phyloP scores from a whole-genome alignment of 30 jellyfish, hydroid and myxozoan genomes.

The Nemopilema nomurai region DNA sequence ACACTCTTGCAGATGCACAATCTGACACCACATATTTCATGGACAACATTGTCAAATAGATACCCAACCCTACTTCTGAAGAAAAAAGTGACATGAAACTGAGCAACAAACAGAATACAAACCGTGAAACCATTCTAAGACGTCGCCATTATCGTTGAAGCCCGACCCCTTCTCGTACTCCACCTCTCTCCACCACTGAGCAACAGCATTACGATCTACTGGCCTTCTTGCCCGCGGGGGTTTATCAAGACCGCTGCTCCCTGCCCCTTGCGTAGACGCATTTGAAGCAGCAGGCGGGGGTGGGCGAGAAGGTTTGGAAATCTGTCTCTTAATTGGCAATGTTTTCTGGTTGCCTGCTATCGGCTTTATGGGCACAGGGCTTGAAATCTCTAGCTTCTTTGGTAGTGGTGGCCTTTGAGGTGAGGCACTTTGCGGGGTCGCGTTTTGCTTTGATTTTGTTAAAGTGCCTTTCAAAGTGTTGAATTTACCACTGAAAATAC shows the following conservation, averaged over 20 bases:
- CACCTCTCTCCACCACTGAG: conserved; percentile 94
- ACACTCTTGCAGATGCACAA: too few relatives aligned
- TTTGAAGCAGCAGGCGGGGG: conserved; percentile 80
- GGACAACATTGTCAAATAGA: too few relatives aligned
- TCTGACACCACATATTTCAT: too few relatives aligned
- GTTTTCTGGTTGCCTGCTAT: conserved; percentile 49
- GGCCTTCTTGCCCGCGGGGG: conserved; percentile 91
- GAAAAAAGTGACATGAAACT: too few relatives aligned
- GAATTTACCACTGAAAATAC: conserved; percentile 23
- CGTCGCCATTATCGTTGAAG: conserved; percentile 46
- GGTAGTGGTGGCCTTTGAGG: conserved; percentile 93
- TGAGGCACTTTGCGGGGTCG: too few relatives aligned
- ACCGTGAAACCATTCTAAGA: conserved; percentile 96
- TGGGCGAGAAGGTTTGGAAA: conserved; percentile 90
- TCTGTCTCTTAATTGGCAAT: conserved; percentile 72
- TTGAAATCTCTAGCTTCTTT: conserved; percentile 75
- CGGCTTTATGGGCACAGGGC: conserved; percentile 84
- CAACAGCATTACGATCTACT: conserved; percentile 78
- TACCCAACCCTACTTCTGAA: too few relatives aligned
- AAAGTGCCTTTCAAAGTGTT: conserved; percentile 32
- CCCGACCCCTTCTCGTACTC: conserved; percentile 89
- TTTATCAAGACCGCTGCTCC: conserved; percentile 18
- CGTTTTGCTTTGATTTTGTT: conserved; percentile 50
- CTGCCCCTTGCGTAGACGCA: not conserved
- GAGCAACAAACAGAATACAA: conserved; percentile 12